These are phyloP conservation scores for Prosopocoilus inquinatus DNA, from an alignment of 2,888 invertebrate genomes.

Conservation along the genomic window DNA sequence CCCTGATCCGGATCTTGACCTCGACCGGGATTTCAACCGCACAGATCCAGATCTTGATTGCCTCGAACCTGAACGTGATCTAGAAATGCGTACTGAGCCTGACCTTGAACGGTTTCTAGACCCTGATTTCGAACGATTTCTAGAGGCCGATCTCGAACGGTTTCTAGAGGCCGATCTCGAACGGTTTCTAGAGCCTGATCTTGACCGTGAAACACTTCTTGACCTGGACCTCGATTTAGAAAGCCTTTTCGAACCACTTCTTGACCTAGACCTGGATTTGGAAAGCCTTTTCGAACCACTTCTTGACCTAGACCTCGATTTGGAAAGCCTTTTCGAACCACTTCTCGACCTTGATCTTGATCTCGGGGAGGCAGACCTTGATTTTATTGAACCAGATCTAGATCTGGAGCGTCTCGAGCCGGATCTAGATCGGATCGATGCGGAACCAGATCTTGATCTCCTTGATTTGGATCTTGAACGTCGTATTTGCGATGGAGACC, in stretches of 20 bases:
- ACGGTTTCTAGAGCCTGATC: slow-evolving; percentile 40
- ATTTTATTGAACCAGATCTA: slow-evolving; percentile 17
- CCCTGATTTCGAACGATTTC: slow-evolving; percentile 35
- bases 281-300: slow-evolving; percentile 25
- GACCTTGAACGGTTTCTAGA: slow-evolving; percentile 32
- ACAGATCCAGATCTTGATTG: slow-evolving; percentile 38
- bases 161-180: no score
- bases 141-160: slow-evolving; percentile 34
- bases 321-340: slow-evolving; percentile 33
- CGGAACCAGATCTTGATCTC: slow-evolving; percentile 38
- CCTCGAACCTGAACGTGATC: slow-evolving; percentile 39
- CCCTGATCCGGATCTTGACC: slow-evolving; percentile 40
- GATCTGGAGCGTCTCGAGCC: slow-evolving; percentile 32
- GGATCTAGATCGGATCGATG: slow-evolving; percentile 30
- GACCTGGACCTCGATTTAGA: slow-evolving; percentile 36
- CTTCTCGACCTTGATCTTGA: slow-evolving; percentile 24
- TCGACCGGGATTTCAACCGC: slow-evolving; percentile 27
- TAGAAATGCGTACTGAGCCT: slow-evolving; percentile 35
- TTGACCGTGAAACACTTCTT: slow-evolving; percentile 25
- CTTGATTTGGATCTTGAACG: slow-evolving; percentile 36
- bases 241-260: slow-evolving; percentile 13
- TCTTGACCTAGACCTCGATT: slow-evolving; percentile 17
- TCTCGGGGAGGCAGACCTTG: slow-evolving; percentile 15
- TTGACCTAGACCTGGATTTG: slow-evolving; percentile 37
- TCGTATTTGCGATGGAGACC: slow-evolving; percentile 33